phyloP scores from a whole-genome alignment of 2,113 vertebrate genomes.

The Lagopus muta region DNA sequence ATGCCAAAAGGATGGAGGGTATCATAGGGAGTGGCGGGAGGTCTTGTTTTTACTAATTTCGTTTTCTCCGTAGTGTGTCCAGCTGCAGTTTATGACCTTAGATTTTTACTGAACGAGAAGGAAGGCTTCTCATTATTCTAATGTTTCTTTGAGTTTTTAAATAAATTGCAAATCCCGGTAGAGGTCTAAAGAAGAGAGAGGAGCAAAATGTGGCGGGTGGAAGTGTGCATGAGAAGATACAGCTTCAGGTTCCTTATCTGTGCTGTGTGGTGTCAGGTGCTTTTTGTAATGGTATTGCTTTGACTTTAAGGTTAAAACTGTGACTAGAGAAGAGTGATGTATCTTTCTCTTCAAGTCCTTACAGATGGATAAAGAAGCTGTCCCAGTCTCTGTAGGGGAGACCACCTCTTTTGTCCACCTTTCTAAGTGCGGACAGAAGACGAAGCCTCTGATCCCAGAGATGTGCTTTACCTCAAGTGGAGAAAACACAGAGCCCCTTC shows the following conservation, averaged over 20 bases:
- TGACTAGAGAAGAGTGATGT: neutral
- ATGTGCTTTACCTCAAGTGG: constrained; percentile 95
- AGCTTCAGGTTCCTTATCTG: accelerated
- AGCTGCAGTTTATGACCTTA: neutral
- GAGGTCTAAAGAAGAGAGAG: neutral
- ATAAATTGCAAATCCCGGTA: neutral
- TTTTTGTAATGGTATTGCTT: neutral
- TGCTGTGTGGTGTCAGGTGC: neutral
- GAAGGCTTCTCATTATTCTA: neutral
- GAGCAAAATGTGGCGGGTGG: neutral
- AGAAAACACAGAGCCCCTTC: constrained; percentile 89
- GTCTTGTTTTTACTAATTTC: neutral
- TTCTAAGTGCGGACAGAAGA: constrained; percentile 81
- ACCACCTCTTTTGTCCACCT: neutral
- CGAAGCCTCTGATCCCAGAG: constrained; percentile 91
- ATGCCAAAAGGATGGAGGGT: neutral
- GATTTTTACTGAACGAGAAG: neutral
- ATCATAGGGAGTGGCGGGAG: neutral
- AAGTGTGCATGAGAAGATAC: neutral
- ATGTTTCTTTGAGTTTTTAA: neutral
- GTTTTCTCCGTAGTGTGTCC: neutral
- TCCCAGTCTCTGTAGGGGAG: constrained; percentile 1
- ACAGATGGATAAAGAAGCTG: constrained; percentile 78
- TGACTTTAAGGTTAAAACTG: accelerated
- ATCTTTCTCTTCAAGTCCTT: constrained; percentile 27